Percentiles rank a stretch among this genome's conserved stretches.
phyloP scores from a whole-genome alignment of 2,888 invertebrate genomes.

The Amphipyra tragopoginis region DNA sequence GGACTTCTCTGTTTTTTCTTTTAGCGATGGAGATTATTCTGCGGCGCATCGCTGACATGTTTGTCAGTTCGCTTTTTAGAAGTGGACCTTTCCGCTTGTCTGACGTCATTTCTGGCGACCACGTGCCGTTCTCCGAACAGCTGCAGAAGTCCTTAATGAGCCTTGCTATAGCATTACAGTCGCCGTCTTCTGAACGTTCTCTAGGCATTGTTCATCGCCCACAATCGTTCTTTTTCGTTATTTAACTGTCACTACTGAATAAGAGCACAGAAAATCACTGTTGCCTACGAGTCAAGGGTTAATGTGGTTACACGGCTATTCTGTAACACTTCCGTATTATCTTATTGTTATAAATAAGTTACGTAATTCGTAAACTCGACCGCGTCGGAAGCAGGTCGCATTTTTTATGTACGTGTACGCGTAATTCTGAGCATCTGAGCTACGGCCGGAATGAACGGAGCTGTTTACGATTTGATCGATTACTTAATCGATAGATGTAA shows the following conservation, averaged over 20 bases:
- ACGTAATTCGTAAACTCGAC: slow-evolving; percentile 64
- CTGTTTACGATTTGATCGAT: slow-evolving; percentile 33
- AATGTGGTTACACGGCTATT: slow-evolving; percentile 66
- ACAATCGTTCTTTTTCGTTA: slow-evolving; percentile 67
- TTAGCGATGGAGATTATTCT: slow-evolving; percentile 84
- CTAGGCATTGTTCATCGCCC: slow-evolving; percentile 78
- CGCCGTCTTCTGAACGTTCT: slow-evolving; percentile 76
- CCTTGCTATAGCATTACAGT: slow-evolving; percentile 84
- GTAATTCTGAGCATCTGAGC: slow-evolving; percentile 45
- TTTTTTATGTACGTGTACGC: slow-evolving; percentile 26
- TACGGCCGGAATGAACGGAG: slow-evolving; percentile 30
- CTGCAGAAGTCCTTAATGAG: slow-evolving; percentile 87
- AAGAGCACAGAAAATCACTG: slow-evolving; percentile 81
- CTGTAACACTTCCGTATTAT: slow-evolving; percentile 68
- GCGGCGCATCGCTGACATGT: slow-evolving; percentile 85
- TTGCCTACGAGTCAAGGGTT: slow-evolving; percentile 68
- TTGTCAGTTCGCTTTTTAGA: slow-evolving; percentile 84
- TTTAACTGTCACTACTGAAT: slow-evolving; percentile 81
- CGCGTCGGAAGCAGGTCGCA: slow-evolving; percentile 51
- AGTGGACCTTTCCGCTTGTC: slow-evolving; percentile 81
- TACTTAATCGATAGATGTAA: slow-evolving; percentile 27
- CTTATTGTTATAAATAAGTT: slow-evolving; percentile 65
- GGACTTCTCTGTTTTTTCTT: slow-evolving; percentile 74
- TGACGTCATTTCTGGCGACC: slow-evolving; percentile 87
- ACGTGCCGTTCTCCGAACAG: slow-evolving; percentile 86